Conservation (phyloP, 2,797 vertebrate species). For the Peromyscus nudipes region DNA sequence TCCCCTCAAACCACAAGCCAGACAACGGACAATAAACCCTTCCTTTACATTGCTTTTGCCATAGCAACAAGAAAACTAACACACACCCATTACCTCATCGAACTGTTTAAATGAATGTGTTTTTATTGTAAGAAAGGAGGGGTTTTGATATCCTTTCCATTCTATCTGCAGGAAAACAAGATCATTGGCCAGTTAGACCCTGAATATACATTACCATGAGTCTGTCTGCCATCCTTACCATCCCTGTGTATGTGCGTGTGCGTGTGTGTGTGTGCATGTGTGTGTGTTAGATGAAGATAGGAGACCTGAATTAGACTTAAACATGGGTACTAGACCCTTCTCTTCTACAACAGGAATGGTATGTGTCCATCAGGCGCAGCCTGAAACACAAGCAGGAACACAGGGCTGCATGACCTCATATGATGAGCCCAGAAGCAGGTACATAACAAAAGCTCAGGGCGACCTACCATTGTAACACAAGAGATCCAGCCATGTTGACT, state of each 20-base stretch:
- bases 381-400: background rate
- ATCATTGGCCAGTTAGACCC: background rate
- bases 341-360: background rate
- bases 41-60: background rate
- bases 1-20: background rate
- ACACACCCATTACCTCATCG: background rate
- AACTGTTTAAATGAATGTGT: background rate
- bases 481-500: no score
- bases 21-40: background rate
- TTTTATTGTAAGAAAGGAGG: background rate
- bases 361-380: background rate
- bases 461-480: background rate
- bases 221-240: background rate
- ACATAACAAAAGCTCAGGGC: background rate
- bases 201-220: background rate
- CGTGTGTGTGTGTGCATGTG: background rate
- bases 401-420: accelerated
- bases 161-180: background rate
- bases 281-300: background rate
- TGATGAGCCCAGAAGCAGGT: accelerated
- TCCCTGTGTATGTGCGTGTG: no score
- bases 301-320: background rate
- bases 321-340: accelerated
- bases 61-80: background rate
- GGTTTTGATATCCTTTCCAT: accelerated